Evolutionary conservation across 2,797 vertebrate species (phyloP).

Genomic region (Alosa sapidissima): DNA sequence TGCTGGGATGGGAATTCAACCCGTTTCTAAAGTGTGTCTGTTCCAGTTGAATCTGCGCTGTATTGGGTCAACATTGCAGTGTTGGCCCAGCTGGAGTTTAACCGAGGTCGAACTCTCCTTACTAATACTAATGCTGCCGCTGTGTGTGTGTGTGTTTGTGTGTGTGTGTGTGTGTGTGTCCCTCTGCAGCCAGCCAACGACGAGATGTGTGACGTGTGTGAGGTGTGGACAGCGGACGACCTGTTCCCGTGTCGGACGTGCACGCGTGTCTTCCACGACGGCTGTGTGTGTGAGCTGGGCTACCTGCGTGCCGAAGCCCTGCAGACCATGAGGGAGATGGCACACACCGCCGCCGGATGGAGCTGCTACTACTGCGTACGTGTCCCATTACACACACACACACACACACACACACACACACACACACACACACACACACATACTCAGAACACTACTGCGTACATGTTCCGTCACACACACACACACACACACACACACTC

Average conservation of each 20-base stretch:
- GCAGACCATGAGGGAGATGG: constrained; percentile 83
- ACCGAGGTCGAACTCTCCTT: background rate
- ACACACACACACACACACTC: too few species aligned
- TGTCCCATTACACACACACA: too few species aligned
- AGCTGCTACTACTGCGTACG: constrained; percentile 83
- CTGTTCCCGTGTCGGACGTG: constrained; percentile 91
- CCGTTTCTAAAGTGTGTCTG: too few species aligned
- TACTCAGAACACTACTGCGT: too few species aligned
- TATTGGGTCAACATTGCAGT: too few species aligned
- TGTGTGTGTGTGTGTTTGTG: background rate
- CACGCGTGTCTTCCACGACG: constrained; percentile 90
- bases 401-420: too few species aligned
- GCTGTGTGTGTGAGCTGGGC: constrained; percentile 91
- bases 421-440: too few species aligned
- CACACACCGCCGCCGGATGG: constrained; percentile 89
- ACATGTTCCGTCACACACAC: too few species aligned
- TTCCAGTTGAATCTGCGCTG: too few species aligned
- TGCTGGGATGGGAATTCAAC: too few species aligned
- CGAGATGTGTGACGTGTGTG: constrained; percentile 95
- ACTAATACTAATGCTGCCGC: too few species aligned
- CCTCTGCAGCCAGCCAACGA: constrained; percentile 79
- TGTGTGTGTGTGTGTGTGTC: background rate
- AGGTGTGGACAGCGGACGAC: constrained; percentile 96
- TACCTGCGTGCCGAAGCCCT: constrained; percentile 81
- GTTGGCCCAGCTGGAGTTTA: too few species aligned